A percentile compares a stretch with the other conserved stretches of the same genome.
Conservation (phyloP, 2,113 vertebrate genomes). For the Syngnathus typhle region DNA sequence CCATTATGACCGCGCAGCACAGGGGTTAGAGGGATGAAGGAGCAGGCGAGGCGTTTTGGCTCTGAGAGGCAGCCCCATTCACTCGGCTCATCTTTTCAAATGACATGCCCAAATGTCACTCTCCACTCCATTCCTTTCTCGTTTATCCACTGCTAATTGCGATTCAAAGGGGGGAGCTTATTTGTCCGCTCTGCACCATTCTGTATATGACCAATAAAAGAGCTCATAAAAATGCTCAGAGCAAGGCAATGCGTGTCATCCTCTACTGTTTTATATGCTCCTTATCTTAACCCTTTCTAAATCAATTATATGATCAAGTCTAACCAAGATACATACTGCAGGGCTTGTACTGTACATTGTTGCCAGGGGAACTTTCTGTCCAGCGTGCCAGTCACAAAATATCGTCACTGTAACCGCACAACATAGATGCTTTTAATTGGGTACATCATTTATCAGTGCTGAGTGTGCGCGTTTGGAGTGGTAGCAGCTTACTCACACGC, state of each 20-base stretch:
- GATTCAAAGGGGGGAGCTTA: constrained; percentile 11
- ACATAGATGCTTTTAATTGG: background rate
- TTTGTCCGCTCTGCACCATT: constrained; percentile 22
- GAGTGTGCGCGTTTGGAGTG: constrained; percentile 25
- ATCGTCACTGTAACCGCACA: constrained; percentile 7
- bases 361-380: constrained; percentile 49
- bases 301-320: constrained; percentile 9
- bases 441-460: constrained; percentile 27
- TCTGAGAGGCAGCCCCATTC: background rate
- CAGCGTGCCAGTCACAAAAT: constrained; percentile 12
- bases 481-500: constrained; percentile 87
- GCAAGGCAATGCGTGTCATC: background rate
- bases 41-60: constrained; percentile 4
- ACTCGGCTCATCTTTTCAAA: constrained; percentile 27
- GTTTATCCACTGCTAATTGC: constrained; percentile 18
- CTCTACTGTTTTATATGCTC: background rate
- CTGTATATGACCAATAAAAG: constrained; percentile 6
- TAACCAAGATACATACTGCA: constrained; percentile 13
- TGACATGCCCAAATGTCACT: constrained; percentile 29
- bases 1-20: constrained; percentile 46
- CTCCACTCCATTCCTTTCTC: constrained; percentile 11
- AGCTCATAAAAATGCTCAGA: background rate
- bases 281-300: constrained; percentile 4
- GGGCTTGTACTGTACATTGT: constrained; percentile 36
- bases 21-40: constrained; percentile 32